Conservation (phyloP, 1,140 invertebrate species). For the Augochlora pura region DNA sequence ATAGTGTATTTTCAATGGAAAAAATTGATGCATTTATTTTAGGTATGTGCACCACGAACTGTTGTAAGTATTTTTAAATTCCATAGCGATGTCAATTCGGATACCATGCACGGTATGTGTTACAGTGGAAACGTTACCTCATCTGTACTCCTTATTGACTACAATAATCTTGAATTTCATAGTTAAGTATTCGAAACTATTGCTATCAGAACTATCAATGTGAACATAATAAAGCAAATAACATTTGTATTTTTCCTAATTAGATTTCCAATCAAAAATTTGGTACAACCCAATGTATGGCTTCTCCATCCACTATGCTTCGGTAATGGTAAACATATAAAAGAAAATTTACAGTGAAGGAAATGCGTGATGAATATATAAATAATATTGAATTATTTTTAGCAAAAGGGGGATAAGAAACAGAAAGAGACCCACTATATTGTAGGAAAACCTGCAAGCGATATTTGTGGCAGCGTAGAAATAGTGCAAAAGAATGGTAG, state of each 20-base stretch:
- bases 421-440: conserved; percentile 25
- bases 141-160: conserved; percentile 28
- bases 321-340: conserved; percentile 33
- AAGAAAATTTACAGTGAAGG: too few relatives aligned
- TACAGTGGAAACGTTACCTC: conserved; percentile 47
- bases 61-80: conserved; percentile 50
- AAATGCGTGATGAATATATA: too few relatives aligned
- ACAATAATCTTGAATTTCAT: conserved; percentile 38
- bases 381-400: background rate
- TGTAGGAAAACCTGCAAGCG: conserved; percentile 60
- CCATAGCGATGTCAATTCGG: background rate
- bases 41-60: conserved; percentile 68
- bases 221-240: background rate
- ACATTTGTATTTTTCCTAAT: background rate
- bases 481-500: conserved; percentile 25
- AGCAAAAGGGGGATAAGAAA: background rate
- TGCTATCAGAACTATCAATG: background rate
- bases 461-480: conserved; percentile 51
- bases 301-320: conserved; percentile 62
- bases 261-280: conserved; percentile 49
- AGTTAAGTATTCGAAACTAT: conserved; percentile 34
- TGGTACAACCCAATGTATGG: conserved; percentile 66
- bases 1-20: background rate
- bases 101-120: conserved; percentile 68
- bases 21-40: conserved; percentile 24